These are phyloP conservation scores for Physocephala rufipes DNA, from an alignment of 2,888 invertebrate species.

Conservation along the genomic window DNA sequence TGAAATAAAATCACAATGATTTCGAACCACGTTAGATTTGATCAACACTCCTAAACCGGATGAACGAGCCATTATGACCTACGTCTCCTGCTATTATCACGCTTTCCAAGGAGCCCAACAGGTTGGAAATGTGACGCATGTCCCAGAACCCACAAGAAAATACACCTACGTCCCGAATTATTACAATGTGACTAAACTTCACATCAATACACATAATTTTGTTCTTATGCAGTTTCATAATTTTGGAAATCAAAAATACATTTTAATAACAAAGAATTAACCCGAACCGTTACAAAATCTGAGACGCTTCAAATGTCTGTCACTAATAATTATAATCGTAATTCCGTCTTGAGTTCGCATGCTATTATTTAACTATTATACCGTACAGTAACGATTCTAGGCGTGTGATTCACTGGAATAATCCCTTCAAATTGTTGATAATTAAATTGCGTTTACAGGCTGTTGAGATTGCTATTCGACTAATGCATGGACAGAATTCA, in stretches of 20 bases:
- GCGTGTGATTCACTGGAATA: too few species aligned
- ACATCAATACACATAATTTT: slow-evolving; percentile 64
- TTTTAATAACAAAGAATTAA: not conserved
- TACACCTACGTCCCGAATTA: slow-evolving; percentile 67
- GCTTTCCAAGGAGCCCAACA: slow-evolving; percentile 99
- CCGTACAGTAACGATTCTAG: too few species aligned
- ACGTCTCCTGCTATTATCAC: slow-evolving; percentile 99
- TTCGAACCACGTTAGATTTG: slow-evolving; percentile 78
- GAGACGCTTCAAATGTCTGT: too few species aligned
- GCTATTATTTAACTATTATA: too few species aligned
- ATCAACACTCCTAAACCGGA: slow-evolving; percentile 99
- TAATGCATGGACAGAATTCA: too few species aligned
- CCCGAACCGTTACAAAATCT: too few species aligned
- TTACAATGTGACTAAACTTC: slow-evolving; percentile 67
- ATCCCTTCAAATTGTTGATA: too few species aligned
- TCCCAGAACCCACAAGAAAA: slow-evolving; percentile 67
- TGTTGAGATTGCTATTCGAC: too few species aligned
- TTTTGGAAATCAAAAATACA: slow-evolving; percentile 51
- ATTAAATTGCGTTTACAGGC: too few species aligned
- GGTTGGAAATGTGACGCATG: slow-evolving; percentile 73
- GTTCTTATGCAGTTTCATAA: slow-evolving; percentile 58
- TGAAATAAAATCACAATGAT: slow-evolving; percentile 49
- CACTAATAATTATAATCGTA: too few species aligned
- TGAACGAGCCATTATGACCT: slow-evolving; percentile 99
- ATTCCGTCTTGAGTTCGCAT: too few species aligned